Evolutionary conservation across 2,888 invertebrate genomes (phyloP).

Genomic region (Idaea aversata): DNA sequence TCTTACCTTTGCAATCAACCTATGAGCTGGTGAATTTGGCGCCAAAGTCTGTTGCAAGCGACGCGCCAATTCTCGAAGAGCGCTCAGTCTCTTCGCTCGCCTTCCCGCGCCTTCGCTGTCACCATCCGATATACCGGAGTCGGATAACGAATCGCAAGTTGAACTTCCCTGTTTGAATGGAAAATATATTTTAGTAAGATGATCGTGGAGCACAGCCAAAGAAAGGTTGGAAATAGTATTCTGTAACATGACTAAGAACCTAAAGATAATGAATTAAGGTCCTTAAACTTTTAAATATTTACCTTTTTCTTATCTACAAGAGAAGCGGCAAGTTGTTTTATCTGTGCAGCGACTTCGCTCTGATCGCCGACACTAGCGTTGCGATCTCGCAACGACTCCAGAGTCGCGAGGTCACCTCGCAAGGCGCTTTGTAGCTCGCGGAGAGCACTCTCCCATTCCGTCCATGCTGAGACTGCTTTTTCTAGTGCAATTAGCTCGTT

Average conservation of each 20-base stretch:
- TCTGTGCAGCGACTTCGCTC: constrained; percentile 78
- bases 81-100: constrained; percentile 84
- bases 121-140: constrained; percentile 90
- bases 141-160: constrained; percentile 85
- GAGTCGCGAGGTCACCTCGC: constrained; percentile 82
- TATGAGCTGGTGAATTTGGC: constrained; percentile 83
- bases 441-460: constrained; percentile 87
- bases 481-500: constrained; percentile 86
- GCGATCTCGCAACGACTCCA: constrained; percentile 73
- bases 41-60: constrained; percentile 84
- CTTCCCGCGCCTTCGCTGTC: constrained; percentile 83
- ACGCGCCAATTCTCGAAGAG: constrained; percentile 83
- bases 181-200: neutral
- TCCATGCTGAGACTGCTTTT: constrained; percentile 86
- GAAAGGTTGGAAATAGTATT: no score
- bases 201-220: no score
- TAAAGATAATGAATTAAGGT: constrained; percentile 2
- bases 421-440: constrained; percentile 88
- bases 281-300: constrained; percentile 8
- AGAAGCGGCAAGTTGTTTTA: constrained; percentile 81
- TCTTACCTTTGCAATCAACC: constrained; percentile 81
- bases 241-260: no score
- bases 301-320: constrained; percentile 77
- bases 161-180: constrained; percentile 58
- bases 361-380: constrained; percentile 81